Base-by-base conservation (phyloP, 2,113 vertebrate species). In the Syngnathus typhle region DNA sequence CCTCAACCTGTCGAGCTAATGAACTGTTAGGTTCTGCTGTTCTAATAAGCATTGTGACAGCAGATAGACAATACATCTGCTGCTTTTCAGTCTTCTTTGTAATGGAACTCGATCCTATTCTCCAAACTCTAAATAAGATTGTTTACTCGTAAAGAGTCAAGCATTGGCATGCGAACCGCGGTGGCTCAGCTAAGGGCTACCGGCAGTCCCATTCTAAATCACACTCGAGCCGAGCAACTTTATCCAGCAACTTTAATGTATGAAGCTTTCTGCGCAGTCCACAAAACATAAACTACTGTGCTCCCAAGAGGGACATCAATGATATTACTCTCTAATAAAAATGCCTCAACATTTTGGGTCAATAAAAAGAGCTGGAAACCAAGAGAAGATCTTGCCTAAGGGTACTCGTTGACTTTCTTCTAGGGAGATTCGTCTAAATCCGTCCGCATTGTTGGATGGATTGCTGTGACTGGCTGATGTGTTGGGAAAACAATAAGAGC, bases 1-100 rank as follows among this genome's bases (percentile, higher is more conserved):
- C 84, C 82, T 87, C 87, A 87, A 89, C 83, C 64, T 82, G 88
- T 87, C 85, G 85, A 76, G 82, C 82, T 88, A 86, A 89, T 89
- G 84, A 89, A 88, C 84, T 84, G 81, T 32, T 46, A 60, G 73
- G 82, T 67, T 84, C 83, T 78, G 76, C 66, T 79, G 67, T 78
- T 69, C 82, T 83, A 88, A 86, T 88, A 83, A 81, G 84, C 82
- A 79, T 72, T 78, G 75, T 79, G 87, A 85, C 79, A 78, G 83
- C 85, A 88, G 82, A 88, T 84, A 79, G 86, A 87, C 84, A 86
- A 85, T 84, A 70, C 84, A 84, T 88, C 85, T 88, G 88, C 74
- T 82, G 62, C 78, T 81, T 75, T 43, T 32, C 27, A 32, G 27
- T 32, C 27, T 32, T 32, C 27, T 32, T 32, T 32, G 27, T 3